Conservation (phyloP, 2,888 invertebrate genomes). For the Cecidostiba fungosa region DNA sequence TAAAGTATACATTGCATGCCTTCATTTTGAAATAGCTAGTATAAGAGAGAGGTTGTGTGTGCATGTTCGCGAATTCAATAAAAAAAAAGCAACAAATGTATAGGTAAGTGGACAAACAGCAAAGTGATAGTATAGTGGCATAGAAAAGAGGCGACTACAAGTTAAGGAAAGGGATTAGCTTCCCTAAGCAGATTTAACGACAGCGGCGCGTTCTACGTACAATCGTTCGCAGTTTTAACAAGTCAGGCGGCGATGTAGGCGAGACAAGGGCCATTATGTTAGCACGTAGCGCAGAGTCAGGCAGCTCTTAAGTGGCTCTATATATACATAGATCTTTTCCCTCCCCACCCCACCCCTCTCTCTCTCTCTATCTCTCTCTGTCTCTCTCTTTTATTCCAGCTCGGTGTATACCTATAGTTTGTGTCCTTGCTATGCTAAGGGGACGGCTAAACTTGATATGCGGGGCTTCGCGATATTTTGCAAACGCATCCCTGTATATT, state of each 20-base stretch:
- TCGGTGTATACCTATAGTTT: background rate
- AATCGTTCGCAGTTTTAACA: conserved; percentile 19
- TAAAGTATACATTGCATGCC: too few relatives aligned
- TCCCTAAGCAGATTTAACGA: conserved; percentile 18
- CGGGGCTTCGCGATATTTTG: background rate
- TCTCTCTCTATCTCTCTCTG: conserved; percentile 56
- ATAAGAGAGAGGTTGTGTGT: too few relatives aligned
- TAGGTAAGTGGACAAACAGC: too few relatives aligned
- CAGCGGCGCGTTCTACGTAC: background rate
- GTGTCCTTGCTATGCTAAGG: too few relatives aligned
- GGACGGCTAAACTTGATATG: background rate
- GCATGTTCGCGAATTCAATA: too few relatives aligned
- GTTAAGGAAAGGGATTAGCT: conserved; percentile 3
- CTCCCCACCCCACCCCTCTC: conserved; percentile 61
- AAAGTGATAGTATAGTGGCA: too few relatives aligned
- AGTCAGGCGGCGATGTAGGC: conserved; percentile 60
- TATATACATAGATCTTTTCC: conserved; percentile 62
- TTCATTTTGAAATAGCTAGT: too few relatives aligned
- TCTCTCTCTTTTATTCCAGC: background rate
- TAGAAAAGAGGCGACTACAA: background rate
- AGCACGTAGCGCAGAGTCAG: conserved; percentile 78
- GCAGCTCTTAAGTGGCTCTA: conserved; percentile 73
- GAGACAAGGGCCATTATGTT: conserved; percentile 77
- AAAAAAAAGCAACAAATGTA: too few relatives aligned
- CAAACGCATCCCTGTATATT: background rate